Conservation (phyloP, 35 echinoderm and acorn worm species). For the Ophiothrix spiculata region DNA sequence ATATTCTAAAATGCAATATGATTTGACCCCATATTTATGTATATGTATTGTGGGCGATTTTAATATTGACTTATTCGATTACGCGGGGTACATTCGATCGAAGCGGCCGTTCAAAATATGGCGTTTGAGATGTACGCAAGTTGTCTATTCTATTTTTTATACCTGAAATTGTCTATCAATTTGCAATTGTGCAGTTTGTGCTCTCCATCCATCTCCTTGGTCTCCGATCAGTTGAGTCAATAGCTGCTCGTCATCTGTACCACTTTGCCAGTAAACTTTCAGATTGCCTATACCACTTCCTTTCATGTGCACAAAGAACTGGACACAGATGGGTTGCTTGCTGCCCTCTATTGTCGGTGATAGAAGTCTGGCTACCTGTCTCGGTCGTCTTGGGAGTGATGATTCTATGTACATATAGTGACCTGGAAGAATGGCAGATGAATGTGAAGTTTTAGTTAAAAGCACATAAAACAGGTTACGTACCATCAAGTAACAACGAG, state of each 20-base stretch:
- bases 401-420: slow-evolving; percentile 85
- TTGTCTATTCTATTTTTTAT: no score
- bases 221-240: background rate
- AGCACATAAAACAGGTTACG: no score
- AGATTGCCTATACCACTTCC: slow-evolving; percentile 40
- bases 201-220: background rate
- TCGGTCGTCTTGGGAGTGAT: slow-evolving; percentile 58
- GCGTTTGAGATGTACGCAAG: no score
- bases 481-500: no score
- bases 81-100: no score
- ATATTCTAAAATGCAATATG: no score
- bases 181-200: background rate
- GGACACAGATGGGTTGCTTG: slow-evolving; percentile 25
- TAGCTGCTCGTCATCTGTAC: background rate
- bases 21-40: no score
- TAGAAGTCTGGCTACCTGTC: slow-evolving; percentile 38
- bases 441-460: no score
- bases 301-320: slow-evolving; percentile 81
- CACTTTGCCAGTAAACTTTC: slow-evolving; percentile 13
- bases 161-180: slow-evolving; percentile 35
- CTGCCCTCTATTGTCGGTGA: slow-evolving; percentile 16
- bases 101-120: no score
- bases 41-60: no score
- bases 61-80: no score
- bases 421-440: no score